phyloP scores from a whole-genome alignment of 2,888 invertebrate genomes.

The Pandemis corylana region DNA sequence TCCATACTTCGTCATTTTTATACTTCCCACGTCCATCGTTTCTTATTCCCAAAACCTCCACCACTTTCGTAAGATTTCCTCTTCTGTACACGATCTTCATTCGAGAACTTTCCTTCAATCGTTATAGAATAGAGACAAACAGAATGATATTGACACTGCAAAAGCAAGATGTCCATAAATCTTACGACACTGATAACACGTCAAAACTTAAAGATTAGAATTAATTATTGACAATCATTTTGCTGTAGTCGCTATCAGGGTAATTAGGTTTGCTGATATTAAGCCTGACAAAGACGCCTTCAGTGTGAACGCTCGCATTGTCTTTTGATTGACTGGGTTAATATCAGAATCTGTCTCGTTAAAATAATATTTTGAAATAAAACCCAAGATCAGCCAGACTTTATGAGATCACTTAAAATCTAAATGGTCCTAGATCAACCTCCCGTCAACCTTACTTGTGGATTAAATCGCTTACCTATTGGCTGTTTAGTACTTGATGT shows the following conservation, averaged over 20 bases:
- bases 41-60: not conserved
- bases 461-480: not conserved
- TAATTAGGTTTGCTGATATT: constrained; percentile 7
- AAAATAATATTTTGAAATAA: constrained; percentile 9
- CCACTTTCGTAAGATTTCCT: not conserved
- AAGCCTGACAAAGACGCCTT: constrained; percentile 28
- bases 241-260: constrained; percentile 47
- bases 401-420: not conserved
- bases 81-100: not conserved
- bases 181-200: constrained; percentile 19
- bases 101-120: not conserved
- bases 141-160: not conserved
- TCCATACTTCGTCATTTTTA: not conserved
- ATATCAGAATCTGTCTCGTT: constrained; percentile 12
- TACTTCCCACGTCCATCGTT: not conserved
- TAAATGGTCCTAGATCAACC: not conserved
- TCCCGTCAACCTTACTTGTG: no score
- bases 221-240: constrained; percentile 58
- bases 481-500: not conserved
- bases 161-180: constrained; percentile 17
- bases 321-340: constrained; percentile 27
- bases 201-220: constrained; percentile 48
- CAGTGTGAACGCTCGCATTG: constrained; percentile 28
- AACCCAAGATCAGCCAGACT: constrained; percentile 5
- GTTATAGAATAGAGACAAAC: not conserved